Evolutionary conservation across 2,888 invertebrate species (phyloP), one percentile per base, ranked within the genome.

Genomic region (Strigamia transsilvanica): DNA sequence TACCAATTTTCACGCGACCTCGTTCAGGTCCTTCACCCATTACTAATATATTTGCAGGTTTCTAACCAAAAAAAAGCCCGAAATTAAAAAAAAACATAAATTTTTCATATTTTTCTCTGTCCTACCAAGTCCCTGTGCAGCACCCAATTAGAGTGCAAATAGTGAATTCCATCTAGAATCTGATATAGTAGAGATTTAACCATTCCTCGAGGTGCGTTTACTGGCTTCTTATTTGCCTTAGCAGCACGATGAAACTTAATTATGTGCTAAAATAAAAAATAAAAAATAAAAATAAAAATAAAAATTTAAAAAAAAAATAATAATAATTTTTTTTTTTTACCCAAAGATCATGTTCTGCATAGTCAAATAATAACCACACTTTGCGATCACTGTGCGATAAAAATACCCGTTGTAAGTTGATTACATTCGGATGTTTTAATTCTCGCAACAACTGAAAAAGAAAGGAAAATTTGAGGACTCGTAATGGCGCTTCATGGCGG

Each of bases 261-360:
- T 38, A 99, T 99, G 88, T 99, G 99, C 92, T 92, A n/a, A 15
- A 18, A 5, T 7, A 23, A 4, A n/a, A 73, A n/a, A 21, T 1
- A 15, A 42, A 56, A 73, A n/a, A 21, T 12, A 81, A 15, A 42
- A 46, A 81, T 81, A 10, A 77, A 46, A 18, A 46, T 15, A n/a
- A n/a, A 77, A 27, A 73, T 73, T 21, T 5, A 61, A 18, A 61
- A 56, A 5, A 56, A 3, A 56, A 56, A n/a, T 18, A n/a, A 6
- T 21, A 5, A 42, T n/a, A 10, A n/a, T 32, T 56, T 80, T 56
- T 21, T 56, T 7, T 12, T 56, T 21, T 80, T 21, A 92, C 92
- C 99, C 99, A 99, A 82, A 99, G 89, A 90, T 99, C 99, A 90
- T 99, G 99, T 89, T 99, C 99, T 0, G 99, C 98, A 90, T 97